Conservation (phyloP, 2,113 vertebrate species). For the Eulemur macaco region DNA sequence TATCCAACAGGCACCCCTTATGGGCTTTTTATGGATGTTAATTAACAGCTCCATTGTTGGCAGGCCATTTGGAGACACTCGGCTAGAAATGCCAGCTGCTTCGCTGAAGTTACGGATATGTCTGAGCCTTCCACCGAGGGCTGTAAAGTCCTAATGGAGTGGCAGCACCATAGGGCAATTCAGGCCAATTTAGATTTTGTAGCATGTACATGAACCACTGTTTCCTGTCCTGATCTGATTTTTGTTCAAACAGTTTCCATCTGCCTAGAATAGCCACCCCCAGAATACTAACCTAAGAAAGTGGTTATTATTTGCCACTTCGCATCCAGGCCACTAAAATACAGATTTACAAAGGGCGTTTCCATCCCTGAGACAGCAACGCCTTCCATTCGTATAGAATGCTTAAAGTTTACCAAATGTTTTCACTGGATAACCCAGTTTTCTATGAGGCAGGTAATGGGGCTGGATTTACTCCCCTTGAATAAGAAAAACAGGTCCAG, state of each 20-base stretch:
- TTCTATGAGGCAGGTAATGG: neutral
- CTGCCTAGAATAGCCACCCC: neutral
- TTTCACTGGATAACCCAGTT: neutral
- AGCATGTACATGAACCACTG: neutral
- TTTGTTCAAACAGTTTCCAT: neutral
- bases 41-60: constrained; percentile 37
- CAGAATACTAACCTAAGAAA: neutral
- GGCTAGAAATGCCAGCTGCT: neutral
- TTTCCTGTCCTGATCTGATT: neutral
- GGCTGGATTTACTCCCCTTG: neutral
- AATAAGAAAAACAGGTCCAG: neutral
- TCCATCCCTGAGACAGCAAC: neutral
- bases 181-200: neutral
- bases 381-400: neutral
- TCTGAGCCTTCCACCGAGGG: neutral
- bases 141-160: neutral
- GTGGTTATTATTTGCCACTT: neutral
- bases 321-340: neutral
- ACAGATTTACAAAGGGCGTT: neutral
- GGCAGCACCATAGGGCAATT: neutral
- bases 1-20: constrained; percentile 8
- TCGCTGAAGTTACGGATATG: neutral
- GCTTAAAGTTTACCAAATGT: neutral
- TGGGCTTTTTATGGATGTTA: constrained; percentile 46
- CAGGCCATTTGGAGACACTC: neutral